These are phyloP conservation scores for Zaprionus africanus DNA, from an alignment of 1,140 invertebrate genomes.

Conservation along the genomic window DNA sequence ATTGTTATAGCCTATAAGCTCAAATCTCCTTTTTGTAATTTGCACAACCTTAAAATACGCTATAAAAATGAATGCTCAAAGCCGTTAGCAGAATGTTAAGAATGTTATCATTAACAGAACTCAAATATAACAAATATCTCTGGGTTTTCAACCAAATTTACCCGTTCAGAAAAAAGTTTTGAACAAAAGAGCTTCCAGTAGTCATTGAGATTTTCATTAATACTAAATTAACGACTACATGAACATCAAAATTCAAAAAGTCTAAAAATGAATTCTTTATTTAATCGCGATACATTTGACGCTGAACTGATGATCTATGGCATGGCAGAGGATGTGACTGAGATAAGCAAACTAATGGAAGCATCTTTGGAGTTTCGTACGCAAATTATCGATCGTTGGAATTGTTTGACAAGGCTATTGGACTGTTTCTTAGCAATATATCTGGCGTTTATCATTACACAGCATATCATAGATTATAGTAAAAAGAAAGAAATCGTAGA, in stretches of 20 bases:
- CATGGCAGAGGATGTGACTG: conserved; percentile 57
- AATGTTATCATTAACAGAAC: too few relatives aligned
- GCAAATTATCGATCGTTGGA: conserved; percentile 14
- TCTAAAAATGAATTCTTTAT: conserved; percentile 8
- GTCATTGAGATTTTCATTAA: not conserved
- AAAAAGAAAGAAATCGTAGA: not conserved
- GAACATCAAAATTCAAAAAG: conserved; percentile 17
- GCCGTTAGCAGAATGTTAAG: too few relatives aligned
- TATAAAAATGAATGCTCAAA: too few relatives aligned
- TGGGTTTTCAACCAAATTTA: too few relatives aligned
- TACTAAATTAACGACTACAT: not conserved
- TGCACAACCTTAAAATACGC: too few relatives aligned
- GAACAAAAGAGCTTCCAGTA: not conserved
- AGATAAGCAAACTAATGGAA: conserved; percentile 26
- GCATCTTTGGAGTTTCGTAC: conserved; percentile 30
- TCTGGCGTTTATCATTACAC: not conserved
- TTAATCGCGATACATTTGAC: conserved; percentile 26
- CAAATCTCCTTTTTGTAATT: too few relatives aligned
- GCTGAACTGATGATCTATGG: conserved; percentile 41
- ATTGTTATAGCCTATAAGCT: too few relatives aligned
- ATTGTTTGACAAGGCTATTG: conserved; percentile 14
- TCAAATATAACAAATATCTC: too few relatives aligned
- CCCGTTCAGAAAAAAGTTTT: too few relatives aligned
- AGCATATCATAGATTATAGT: not conserved
- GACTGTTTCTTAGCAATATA: conserved; percentile 9